A percentile compares a stretch with the other conserved stretches of the same genome.
Conservation (phyloP, 2,888 invertebrate species). For the Drosophila falleni region DNA sequence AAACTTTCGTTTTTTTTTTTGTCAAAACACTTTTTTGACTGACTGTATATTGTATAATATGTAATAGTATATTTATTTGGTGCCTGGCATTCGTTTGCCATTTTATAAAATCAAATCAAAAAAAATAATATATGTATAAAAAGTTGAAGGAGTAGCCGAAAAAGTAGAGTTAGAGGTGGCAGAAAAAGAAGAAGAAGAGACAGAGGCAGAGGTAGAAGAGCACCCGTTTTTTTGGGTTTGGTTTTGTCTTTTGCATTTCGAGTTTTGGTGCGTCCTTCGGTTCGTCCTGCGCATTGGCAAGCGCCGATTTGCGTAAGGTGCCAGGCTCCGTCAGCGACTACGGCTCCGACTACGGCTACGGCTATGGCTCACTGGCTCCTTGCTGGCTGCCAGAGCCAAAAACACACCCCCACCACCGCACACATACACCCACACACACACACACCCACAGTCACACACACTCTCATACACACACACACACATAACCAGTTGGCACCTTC, state of each 20-base stretch:
- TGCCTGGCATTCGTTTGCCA: constrained; percentile 19
- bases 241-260: constrained; percentile 45
- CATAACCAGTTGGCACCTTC: constrained; percentile 39
- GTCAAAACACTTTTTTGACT: background rate
- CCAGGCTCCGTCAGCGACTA: constrained; percentile 52
- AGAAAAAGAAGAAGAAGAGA: background rate
- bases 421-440: constrained; percentile 7
- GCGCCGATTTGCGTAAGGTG: constrained; percentile 78
- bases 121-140: background rate
- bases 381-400: constrained; percentile 53
- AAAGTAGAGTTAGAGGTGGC: background rate
- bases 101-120: constrained; percentile 28
- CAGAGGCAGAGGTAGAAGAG: constrained; percentile 3
- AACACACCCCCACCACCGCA: constrained; percentile 21
- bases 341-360: constrained; percentile 15
- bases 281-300: constrained; percentile 73
- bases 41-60: background rate
- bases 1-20: too few relatives aligned
- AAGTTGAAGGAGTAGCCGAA: background rate
- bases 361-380: constrained; percentile 47
- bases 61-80: constrained; percentile 20
- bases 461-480: constrained; percentile 8
- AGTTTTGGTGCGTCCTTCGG: constrained; percentile 54
- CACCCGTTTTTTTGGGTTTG: constrained; percentile 10
- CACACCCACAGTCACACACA: constrained; percentile 10